phyloP scores from a whole-genome alignment of 92 coral and sea anemone species.

The Epizoanthus ramosus region DNA sequence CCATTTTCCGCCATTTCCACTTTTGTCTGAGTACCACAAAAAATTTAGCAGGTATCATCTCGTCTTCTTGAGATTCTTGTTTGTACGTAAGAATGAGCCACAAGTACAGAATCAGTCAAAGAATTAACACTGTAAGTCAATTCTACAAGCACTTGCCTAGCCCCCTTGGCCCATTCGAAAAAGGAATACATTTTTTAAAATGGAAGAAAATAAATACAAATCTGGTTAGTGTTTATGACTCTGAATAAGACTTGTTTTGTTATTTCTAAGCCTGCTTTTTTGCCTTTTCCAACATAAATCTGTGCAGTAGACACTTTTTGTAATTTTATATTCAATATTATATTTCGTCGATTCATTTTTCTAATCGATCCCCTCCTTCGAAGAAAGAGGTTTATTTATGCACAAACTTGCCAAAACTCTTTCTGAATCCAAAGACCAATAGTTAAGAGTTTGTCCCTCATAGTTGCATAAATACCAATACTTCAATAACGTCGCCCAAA shows the following conservation, averaged over 20 bases:
- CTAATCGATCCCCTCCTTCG: neutral
- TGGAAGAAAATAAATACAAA: neutral
- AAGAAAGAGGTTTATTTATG: neutral
- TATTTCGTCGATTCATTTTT: conserved; percentile 25
- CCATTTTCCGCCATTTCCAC: conserved; percentile 32
- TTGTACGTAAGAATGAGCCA: conserved; percentile 5
- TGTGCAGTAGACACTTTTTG: conserved; percentile 7
- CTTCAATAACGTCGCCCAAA: neutral
- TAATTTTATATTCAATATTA: conserved; percentile 21
- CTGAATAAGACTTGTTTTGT: too few relatives aligned
- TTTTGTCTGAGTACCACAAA: conserved; percentile 10
- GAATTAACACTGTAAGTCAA: neutral
- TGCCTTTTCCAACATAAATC: neutral
- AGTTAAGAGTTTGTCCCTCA: neutral
- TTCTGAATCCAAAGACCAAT: neutral
- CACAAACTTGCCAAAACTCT: neutral
- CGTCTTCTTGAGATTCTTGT: neutral
- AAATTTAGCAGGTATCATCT: conserved; percentile 22
- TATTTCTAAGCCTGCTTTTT: neutral
- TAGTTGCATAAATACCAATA: neutral
- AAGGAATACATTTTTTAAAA: neutral
- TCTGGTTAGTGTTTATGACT: neutral
- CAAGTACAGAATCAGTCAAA: neutral
- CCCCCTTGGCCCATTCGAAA: neutral
- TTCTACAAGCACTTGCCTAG: neutral